phyloP scores from a whole-genome alignment of 2,888 invertebrate species.

The Heterodera filipjevi region DNA sequence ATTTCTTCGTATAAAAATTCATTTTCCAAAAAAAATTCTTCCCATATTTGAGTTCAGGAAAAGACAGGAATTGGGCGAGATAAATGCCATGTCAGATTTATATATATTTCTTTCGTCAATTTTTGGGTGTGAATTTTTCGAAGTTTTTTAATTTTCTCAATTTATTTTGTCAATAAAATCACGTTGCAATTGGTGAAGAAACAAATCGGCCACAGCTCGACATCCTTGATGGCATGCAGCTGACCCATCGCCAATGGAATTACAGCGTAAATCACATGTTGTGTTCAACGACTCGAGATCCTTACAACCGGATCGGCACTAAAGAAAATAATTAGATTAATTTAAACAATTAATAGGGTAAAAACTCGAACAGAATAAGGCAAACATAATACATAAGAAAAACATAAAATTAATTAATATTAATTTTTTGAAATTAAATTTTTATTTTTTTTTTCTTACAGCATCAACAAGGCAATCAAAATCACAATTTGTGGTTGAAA shows the following conservation, averaged over 20 bases:
- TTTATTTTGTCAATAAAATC: background rate
- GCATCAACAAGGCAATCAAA: conserved; percentile 49
- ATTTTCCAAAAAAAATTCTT: too few relatives aligned
- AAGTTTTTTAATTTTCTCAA: too few relatives aligned
- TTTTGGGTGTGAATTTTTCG: too few relatives aligned
- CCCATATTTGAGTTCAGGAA: too few relatives aligned
- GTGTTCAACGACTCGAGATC: conserved; percentile 55
- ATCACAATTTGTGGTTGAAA: conserved; percentile 44
- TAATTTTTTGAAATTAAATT: background rate
- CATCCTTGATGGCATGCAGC: conserved; percentile 58
- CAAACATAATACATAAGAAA: too few relatives aligned
- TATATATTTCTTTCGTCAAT: too few relatives aligned
- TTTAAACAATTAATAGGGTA: too few relatives aligned
- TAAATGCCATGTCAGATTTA: too few relatives aligned
- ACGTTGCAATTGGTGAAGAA: conserved; percentile 57
- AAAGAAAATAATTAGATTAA: conserved; percentile 15
- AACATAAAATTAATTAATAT: conserved; percentile 23
- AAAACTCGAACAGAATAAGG: too few relatives aligned
- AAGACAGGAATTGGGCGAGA: too few relatives aligned
- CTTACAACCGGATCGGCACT: conserved; percentile 58
- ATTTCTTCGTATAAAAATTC: too few relatives aligned
- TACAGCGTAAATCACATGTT: conserved; percentile 51
- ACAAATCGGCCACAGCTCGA: conserved; percentile 55
- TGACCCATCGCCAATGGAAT: conserved; percentile 36
- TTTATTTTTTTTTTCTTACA: conserved; percentile 39